A percentile compares a stretch with the other conserved stretches of the same genome.
Evolutionary conservation across 2,888 invertebrate species (phyloP).

Genomic region (Meliscaeva auricollis): DNA sequence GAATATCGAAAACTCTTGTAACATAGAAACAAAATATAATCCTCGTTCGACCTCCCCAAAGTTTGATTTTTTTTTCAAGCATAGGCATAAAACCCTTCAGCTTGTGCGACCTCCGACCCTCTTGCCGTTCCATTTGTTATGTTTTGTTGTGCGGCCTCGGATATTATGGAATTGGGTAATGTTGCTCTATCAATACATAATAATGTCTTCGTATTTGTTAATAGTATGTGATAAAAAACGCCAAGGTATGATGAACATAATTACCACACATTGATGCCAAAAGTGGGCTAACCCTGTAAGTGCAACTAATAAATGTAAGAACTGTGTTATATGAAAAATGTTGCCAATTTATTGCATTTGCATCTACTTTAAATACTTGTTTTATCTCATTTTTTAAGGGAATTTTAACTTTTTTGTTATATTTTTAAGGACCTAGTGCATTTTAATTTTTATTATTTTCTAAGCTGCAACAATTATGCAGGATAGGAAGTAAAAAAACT

Average conservation of each 20-base stretch:
- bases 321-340: neutral
- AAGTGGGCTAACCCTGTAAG: neutral
- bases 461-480: no score
- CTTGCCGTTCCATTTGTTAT: neutral
- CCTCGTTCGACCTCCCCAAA: no score
- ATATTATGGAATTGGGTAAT: neutral
- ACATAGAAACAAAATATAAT: neutral
- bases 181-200: neutral
- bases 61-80: no score
- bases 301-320: neutral
- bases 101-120: neutral
- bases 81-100: no score
- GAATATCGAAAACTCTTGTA: neutral
- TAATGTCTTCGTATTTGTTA: slow-evolving; percentile 1
- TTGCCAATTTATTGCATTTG: neutral
- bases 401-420: no score
- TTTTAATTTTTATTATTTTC: no score
- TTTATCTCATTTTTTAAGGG: no score
- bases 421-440: no score
- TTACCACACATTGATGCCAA: slow-evolving; percentile 1
- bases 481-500: no score
- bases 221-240: neutral
- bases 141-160: slow-evolving; percentile 10
- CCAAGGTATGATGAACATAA: neutral
- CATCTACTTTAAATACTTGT: no score